phyloP scores from a whole-genome alignment of 2,113 vertebrate genomes.

The Parus major region DNA sequence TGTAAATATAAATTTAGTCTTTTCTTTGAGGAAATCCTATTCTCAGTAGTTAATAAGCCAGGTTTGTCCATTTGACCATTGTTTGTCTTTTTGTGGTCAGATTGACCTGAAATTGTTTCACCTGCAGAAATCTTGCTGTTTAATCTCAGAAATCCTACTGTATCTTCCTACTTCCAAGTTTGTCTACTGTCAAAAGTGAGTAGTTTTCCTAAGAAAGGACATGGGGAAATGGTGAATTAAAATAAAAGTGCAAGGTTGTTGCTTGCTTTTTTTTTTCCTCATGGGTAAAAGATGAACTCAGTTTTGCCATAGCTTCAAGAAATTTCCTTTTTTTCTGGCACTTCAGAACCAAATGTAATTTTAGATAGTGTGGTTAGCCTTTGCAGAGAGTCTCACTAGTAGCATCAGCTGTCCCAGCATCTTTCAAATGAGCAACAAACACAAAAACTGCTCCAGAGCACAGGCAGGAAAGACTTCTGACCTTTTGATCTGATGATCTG shows the following conservation, averaged over 20 bases:
- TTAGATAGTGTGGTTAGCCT: neutral
- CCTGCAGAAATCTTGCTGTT: neutral
- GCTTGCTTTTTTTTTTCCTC: neutral
- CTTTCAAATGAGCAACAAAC: neutral
- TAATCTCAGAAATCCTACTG: neutral
- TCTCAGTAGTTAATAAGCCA: neutral
- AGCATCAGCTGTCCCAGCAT: neutral
- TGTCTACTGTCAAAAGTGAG: neutral
- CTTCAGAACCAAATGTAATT: neutral
- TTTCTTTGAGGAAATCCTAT: neutral
- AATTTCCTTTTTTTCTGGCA: neutral
- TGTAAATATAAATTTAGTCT: neutral
- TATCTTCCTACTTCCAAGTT: neutral
- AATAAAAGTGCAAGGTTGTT: neutral
- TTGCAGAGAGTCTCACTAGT: neutral
- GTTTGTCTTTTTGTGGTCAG: neutral
- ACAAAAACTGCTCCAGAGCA: neutral
- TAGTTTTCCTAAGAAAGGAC: neutral
- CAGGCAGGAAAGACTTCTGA: constrained; percentile 31
- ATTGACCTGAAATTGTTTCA: constrained; percentile 3
- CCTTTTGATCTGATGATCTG: constrained; percentile 36
- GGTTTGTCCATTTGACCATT: too few species aligned
- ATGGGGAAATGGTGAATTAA: neutral
- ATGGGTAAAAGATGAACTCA: neutral
- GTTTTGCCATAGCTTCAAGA: neutral